Evolutionary conservation across 1,140 invertebrate species (phyloP).

Genomic region (Zaprionus nigranus): DNA sequence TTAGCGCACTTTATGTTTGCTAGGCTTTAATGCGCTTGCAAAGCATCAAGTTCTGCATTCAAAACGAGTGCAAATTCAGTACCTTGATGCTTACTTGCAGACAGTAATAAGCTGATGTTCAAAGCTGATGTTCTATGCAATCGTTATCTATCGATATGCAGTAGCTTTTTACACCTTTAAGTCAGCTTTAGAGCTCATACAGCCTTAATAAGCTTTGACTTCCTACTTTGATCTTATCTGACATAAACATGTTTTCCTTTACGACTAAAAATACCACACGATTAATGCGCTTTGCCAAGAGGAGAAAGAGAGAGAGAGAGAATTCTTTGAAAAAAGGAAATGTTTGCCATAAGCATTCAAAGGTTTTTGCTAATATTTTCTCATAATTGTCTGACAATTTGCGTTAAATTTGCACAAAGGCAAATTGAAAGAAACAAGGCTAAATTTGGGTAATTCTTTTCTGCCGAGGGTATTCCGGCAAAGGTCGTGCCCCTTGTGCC

Average conservation of each 20-base stretch:
- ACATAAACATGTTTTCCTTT: not conserved
- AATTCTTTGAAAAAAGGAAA: not conserved
- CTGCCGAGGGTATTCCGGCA: not conserved
- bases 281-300: not conserved
- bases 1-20: not conserved
- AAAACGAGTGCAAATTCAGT: too few species aligned
- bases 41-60: too few species aligned
- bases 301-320: too few species aligned
- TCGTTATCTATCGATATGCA: too few species aligned
- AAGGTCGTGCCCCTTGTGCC: not conserved
- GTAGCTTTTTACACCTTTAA: too few species aligned
- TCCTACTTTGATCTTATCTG: too few species aligned
- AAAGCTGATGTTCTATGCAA: too few species aligned
- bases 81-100: too few species aligned
- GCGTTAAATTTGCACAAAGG: too few species aligned
- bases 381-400: constrained; percentile 5
- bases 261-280: not conserved
- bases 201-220: too few species aligned
- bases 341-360: not conserved
- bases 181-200: too few species aligned
- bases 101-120: too few species aligned
- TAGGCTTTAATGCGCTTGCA: not conserved
- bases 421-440: not conserved
- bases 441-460: not conserved
- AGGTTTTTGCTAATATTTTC: constrained; percentile 3